Base-by-base conservation (phyloP, 2,113 vertebrate species). In the Phyllostomus discolor region DNA sequence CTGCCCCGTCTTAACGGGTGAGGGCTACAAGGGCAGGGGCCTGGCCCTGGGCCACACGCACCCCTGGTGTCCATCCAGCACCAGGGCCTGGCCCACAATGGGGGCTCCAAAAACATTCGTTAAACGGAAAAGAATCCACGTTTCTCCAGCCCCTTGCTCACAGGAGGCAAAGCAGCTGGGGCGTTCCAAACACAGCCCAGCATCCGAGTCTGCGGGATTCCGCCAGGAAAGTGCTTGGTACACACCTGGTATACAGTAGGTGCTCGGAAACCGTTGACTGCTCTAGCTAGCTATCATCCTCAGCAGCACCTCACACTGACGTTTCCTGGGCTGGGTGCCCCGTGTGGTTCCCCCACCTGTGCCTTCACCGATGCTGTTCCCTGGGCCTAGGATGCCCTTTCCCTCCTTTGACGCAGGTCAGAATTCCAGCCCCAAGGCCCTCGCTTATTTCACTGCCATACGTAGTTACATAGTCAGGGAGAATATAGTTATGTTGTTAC, bases 251-350 rank as follows among this genome's bases (percentile, higher is more conserved):
- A 31, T 2, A 20, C 0, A 73, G 70, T 4, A n/a, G 73, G 64
- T 12, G 57, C 83, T 70, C 48, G 17, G 16, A 78, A 57, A 72
- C 10, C 26, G 22, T 0, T 10, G 2, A 12, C 64, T 50, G 66
- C 35, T 12, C 2, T n/a, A 7, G 9, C 19, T 7, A 15, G 9
- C 19, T 7, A 19, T 4, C 10, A 0, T 19, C 52, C 0, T 28
- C 48, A n/a, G 50, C 46, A 22, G 20, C 59, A 14, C 8, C 33
- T n/a, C 14, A 38, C 3, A 0, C 72, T 10, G 64, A 33, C 20
- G 1, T 28, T 9, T 46, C 33, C 54, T 5, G 2, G n/a, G 11
- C 54, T 5, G 2, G n/a, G 11, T 12, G 33, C 17, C 38, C 20
- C 2, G 4, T 20, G 7, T 1, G 31, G n/a, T 9, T 6, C n/a